Evolutionary conservation across 2,888 invertebrate species (phyloP).

Genomic region (Sacculina carcini): DNA sequence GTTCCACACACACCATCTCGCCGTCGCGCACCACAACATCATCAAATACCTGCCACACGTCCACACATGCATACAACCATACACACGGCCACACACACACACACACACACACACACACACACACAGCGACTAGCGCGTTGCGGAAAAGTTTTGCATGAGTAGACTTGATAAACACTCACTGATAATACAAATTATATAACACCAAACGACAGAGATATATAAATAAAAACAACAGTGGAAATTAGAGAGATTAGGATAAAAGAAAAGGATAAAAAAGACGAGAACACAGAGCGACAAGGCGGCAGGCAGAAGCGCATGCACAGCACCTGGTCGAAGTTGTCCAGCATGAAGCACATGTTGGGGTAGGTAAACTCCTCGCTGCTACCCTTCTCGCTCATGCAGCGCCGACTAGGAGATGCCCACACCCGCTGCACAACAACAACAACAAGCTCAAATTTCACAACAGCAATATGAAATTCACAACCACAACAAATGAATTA

Average conservation of each 20-base stretch:
- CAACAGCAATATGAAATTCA: conserved; percentile 1
- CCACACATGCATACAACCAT: too few relatives aligned
- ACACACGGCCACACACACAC: too few relatives aligned
- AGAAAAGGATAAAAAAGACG: background rate
- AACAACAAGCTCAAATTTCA: too few relatives aligned
- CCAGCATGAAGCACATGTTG: conserved; percentile 96
- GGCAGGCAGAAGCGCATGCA: too few relatives aligned
- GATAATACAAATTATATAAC: background rate
- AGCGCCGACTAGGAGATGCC: conserved; percentile 81
- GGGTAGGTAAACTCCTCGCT: conserved; percentile 97
- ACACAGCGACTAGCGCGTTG: too few relatives aligned
- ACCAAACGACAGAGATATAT: background rate
- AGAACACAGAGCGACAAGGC: background rate
- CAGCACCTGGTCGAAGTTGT: conserved; percentile 92
- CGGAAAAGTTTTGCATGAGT: too few relatives aligned
- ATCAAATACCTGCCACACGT: conserved; percentile 51
- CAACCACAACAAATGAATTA: conserved; percentile 2
- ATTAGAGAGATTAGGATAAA: background rate
- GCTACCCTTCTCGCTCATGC: conserved; percentile 96
- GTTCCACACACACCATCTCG: conserved; percentile 94
- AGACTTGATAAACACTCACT: too few relatives aligned
- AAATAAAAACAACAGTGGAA: background rate
- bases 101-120: too few relatives aligned
- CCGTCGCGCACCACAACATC: conserved; percentile 92
- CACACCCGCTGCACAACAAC: conserved; percentile 40